Evolutionary conservation across 2,113 vertebrate species (phyloP), one percentile per base, ranked within the genome.

Genomic region (Rhinolophus sinicus): DNA sequence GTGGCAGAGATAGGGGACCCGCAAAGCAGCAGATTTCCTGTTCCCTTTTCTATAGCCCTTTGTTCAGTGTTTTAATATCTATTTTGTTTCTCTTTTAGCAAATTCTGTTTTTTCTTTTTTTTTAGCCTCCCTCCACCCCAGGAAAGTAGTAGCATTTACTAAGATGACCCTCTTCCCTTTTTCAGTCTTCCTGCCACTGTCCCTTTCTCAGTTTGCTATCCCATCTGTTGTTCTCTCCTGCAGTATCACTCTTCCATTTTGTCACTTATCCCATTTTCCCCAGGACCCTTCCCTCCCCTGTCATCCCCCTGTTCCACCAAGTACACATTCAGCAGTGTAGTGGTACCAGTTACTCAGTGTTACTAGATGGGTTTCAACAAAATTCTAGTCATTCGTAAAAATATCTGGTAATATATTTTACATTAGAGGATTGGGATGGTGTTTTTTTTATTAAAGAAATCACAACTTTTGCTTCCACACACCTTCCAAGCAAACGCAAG

Each of bases 231-330:
- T 44, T 40, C 35, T 89, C 38, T 90, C 70, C 85, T 90, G 35
- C 89, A 60, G 54, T 12, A 11, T 15, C 67, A 22, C 40, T 6
- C 9, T 67, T 56, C 47, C 62, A 35, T 44, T 56, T 77, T 44
- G 60, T 78, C 38, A 72, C 10, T 65, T 24, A 14, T 19, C 64
- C 26, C 24, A 10, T 64, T 69, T 56, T 35, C 8, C 54, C 22
- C 52, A 69, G 44, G 8, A 12, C 10, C 38, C 30, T 13, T 8
- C 16, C 38, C 52, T 54, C 30, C 22, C 35, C 24, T 64, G 5
- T 21, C 0, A 0, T 1, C 3, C 15, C 5, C 60, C 18, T 2
- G 6, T 30, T 33, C 28, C 19, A 12, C 35, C 3, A 15, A 56
- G 24, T 2, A 5, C 11, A 11, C 22, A 30, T 11, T 72, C 4